Base-by-base conservation (phyloP, 2,113 vertebrate genomes). In the Drymodes brunneopygia region DNA sequence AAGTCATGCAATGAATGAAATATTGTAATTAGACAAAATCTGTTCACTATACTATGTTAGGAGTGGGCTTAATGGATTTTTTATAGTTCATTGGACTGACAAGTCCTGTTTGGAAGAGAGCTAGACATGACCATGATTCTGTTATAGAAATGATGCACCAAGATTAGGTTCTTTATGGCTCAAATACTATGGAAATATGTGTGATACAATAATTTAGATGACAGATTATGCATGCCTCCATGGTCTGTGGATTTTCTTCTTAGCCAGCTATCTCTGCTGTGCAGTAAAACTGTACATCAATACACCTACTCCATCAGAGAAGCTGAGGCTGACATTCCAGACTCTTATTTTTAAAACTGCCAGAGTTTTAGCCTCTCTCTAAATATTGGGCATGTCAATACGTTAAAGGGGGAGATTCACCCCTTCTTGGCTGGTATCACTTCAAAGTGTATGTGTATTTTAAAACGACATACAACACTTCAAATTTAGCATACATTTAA, bases 311-410 rank as follows among this genome's bases (percentile, higher is more conserved):
- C 64, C 42, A 89, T 16, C 5, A 4, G 48, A 86, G 64, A 94
- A 92, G 74, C 72, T 83, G 54, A 83, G 88, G 31, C 80, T 92
- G 80, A 94, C 88, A 84, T 84, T 86, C 75, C 51, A 84, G 82
- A 83, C 42, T 74, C 40, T 74, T 94, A 85, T 96, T 94, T 92
- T 86, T 84, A 84, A 91, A 94, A 81, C 44, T 77, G 29, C 6
- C 38, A 73, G 42, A 75, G 35, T 33, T 86, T 88, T n/a, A 88
- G 5, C 20, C 47, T 83, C 45, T 82, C 47, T 88, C 21, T 88
- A 88, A 80, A 73, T 61, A 82, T 69, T 54, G 24, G 42, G 11
- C 35, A 81, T 44, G 38, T 27, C 72, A 70, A 66, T 62, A 58
- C 2, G 6, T 72, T 72, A 48, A 38, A 66, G 35, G 33, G 38